Evolutionary conservation across 2,888 invertebrate species (phyloP), one percentile per base, ranked within the genome.

Genomic region (Oasisia sp.): DNA sequence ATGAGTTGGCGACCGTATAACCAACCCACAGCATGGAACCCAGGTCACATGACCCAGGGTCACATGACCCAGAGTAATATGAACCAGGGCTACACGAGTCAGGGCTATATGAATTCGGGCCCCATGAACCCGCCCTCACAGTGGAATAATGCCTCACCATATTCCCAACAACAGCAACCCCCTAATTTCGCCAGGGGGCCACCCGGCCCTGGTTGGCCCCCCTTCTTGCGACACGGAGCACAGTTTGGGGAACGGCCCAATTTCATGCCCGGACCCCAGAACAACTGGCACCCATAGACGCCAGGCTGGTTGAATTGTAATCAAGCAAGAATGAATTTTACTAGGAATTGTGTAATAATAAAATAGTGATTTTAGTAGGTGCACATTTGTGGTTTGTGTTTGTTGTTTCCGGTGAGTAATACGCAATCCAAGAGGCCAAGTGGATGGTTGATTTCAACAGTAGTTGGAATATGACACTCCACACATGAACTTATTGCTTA

Each of bases 181-280:
- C 74, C 74, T 74, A 74, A 74, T 74, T 27, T 74, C 7, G 19
- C 58, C 0, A 58, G 19, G 27, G 74, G 74, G 74, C 74, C 74
- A 19, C 2, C 56, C 11, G 56, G 56, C 19, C 19, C 74, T n/a
- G 74, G n/a, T n/a, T 74, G 74, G 74, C 74, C 2, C 4, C 74
- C 74, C n/a, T 74, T 74, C 74, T 74, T n/a, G 74, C 74, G n/a
- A 19, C 74, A 74, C 27, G n/a, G 74, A 74, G 74, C 74, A 12
- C 91, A 92, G 89, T 92, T 92, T 92, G 92, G 92, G n/a, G 91
- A 91, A 32, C 89, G 58, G 32, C 92, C 92, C n/a, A 92, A 50
- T 90, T 92, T 92, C 90, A 90, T 32, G 19, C n/a, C 89, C 32
- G 58, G 92, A 50, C 58, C 91, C 44, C 91, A 91, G 91, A 91